Conservation (phyloP, 2,797 vertebrate genomes). For the Bradypodion ventrale region DNA sequence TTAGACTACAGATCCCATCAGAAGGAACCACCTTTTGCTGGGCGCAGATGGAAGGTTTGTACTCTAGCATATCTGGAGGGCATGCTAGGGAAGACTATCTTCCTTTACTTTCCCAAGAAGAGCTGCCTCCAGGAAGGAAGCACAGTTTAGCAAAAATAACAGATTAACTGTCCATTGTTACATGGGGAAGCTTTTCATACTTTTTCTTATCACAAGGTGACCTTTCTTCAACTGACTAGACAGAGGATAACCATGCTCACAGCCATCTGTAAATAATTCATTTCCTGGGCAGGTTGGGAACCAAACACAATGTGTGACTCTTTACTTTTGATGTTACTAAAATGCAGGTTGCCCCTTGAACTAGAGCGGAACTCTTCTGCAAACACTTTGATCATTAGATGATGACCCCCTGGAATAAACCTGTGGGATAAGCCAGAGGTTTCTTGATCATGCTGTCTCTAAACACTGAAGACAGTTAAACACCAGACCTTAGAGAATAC, state of each 20-base stretch:
- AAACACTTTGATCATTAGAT: background rate
- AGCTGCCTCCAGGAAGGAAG: background rate
- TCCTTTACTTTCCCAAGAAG: background rate
- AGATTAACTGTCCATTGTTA: background rate
- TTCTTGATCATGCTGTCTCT: background rate
- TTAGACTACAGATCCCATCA: too few species aligned
- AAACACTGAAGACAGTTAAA: background rate
- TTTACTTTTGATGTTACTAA: background rate
- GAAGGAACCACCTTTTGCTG: too few species aligned
- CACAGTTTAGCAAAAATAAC: background rate
- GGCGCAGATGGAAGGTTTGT: background rate
- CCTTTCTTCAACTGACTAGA: background rate
- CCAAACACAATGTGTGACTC: background rate
- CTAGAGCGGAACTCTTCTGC: background rate
- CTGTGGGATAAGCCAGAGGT: background rate
- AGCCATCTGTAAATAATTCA: background rate
- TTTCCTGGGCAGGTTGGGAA: background rate
- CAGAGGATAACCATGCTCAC: background rate
- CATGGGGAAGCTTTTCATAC: background rate
- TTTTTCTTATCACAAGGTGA: background rate
- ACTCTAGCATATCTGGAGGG: background rate
- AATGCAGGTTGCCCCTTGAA: background rate
- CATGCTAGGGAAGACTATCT: background rate
- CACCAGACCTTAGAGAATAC: background rate
- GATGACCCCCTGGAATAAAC: background rate